These are phyloP conservation scores for Metallyticus violacea DNA, from an alignment of 2,888 invertebrate genomes.

Conservation along the genomic window DNA sequence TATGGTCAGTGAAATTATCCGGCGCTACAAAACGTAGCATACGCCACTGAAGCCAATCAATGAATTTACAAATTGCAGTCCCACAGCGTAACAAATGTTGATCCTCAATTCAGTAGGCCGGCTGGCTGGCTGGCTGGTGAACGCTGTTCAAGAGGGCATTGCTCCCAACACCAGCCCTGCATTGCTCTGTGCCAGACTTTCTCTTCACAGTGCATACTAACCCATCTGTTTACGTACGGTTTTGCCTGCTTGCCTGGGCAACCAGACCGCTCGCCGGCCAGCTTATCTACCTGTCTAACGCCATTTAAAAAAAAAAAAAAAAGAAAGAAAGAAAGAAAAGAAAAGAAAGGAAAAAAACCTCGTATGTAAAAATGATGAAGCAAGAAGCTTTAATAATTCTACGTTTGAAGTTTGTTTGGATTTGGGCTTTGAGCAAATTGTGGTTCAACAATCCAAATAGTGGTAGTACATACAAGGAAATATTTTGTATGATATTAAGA, in stretches of 20 bases:
- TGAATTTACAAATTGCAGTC: not conserved
- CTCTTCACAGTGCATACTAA: not conserved
- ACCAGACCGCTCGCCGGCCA: not conserved
- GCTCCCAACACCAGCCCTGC: not conserved
- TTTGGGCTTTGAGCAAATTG: too few species aligned
- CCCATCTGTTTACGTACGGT: not conserved
- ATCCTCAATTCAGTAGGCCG: not conserved
- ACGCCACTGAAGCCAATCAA: not conserved
- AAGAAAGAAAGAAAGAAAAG: too few species aligned
- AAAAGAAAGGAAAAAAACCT: too few species aligned
- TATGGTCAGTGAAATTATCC: too few species aligned
- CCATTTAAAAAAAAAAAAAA: too few species aligned
- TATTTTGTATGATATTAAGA: too few species aligned
- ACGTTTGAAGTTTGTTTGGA: too few species aligned
- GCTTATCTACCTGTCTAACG: not conserved
- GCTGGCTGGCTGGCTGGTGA: not conserved
- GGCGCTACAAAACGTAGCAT: too few species aligned
- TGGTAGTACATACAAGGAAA: too few species aligned
- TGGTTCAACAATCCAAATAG: too few species aligned
- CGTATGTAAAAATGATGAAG: too few species aligned
- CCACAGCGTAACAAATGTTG: not conserved
- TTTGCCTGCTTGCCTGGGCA: not conserved
- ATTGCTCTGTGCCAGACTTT: slow-evolving; percentile 3
- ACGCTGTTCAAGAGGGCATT: not conserved
- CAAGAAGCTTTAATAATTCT: too few species aligned